A percentile compares a stretch with the other conserved stretches of the same genome.
Conservation (phyloP, 2,797 vertebrate species). For the Bradypodion ventrale region DNA sequence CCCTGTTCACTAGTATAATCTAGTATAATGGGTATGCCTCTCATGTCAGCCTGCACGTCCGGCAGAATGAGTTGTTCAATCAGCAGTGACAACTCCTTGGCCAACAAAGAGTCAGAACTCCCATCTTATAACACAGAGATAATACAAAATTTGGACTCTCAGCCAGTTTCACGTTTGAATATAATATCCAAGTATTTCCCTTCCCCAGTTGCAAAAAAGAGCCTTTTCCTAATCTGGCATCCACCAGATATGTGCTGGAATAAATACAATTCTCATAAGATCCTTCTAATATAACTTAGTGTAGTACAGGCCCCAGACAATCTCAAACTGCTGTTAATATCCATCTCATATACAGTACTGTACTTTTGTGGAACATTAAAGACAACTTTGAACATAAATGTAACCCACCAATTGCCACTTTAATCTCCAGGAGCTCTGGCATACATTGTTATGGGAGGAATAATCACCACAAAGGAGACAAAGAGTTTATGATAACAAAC, state of each 20-base stretch:
- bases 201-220: not conserved
- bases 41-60: not conserved
- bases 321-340: not conserved
- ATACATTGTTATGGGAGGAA: not conserved
- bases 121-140: not conserved
- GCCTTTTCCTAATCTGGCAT: not conserved
- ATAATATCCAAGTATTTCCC: not conserved
- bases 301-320: not conserved
- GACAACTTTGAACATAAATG: not conserved
- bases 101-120: not conserved
- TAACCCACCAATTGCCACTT: not conserved
- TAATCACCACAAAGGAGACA: not conserved
- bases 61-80: not conserved
- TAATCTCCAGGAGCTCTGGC: not conserved
- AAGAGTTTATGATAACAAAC: not conserved
- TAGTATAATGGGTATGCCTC: not conserved
- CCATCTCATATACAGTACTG: not conserved
- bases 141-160: not conserved
- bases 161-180: not conserved
- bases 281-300: not conserved
- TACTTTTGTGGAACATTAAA: not conserved
- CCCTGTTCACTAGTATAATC: not conserved
- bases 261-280: not conserved
- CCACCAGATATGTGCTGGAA: not conserved
- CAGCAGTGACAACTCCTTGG: not conserved